Evolutionary conservation across 2,888 invertebrate species (phyloP).

Genomic region (Stomorhina lunata): DNA sequence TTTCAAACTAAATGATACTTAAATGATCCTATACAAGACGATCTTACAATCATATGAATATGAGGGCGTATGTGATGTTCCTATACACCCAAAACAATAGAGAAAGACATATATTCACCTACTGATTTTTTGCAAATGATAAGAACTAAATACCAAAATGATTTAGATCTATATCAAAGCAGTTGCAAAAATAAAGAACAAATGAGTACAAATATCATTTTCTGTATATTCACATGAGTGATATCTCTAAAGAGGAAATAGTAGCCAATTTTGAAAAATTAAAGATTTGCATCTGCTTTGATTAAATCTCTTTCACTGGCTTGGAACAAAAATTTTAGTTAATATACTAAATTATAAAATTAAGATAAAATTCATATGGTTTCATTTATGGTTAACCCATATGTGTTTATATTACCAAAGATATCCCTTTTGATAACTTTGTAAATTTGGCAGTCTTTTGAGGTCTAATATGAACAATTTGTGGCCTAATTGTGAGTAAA

Average conservation of each 20-base stretch:
- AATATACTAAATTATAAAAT: background rate
- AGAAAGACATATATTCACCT: background rate
- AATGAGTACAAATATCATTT: background rate
- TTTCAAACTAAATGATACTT: background rate
- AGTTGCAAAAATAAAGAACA: background rate
- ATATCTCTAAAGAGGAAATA: background rate
- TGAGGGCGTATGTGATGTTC: conserved; percentile 7
- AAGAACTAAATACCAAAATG: background rate
- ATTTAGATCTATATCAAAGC: conserved; percentile 51
- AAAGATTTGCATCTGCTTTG: conserved; percentile 33
- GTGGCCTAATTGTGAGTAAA: background rate
- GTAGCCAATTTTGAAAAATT: background rate
- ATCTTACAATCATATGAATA: background rate
- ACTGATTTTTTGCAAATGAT: background rate
- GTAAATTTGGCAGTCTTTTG: background rate
- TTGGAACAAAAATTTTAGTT: background rate
- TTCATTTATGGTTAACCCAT: background rate
- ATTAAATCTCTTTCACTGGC: conserved; percentile 32
- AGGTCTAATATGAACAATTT: conserved; percentile 23
- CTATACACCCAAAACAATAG: background rate
- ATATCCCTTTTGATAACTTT: conserved; percentile 2
- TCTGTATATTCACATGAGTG: background rate
- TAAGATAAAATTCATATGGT: conserved; percentile 5
- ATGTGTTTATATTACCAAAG: background rate
- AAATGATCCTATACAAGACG: background rate